A percentile compares a stretch with the other conserved stretches of the same genome.
These are phyloP conservation scores for Tor tambroides DNA, from an alignment of 2,113 vertebrate genomes.

Conservation along the genomic window DNA sequence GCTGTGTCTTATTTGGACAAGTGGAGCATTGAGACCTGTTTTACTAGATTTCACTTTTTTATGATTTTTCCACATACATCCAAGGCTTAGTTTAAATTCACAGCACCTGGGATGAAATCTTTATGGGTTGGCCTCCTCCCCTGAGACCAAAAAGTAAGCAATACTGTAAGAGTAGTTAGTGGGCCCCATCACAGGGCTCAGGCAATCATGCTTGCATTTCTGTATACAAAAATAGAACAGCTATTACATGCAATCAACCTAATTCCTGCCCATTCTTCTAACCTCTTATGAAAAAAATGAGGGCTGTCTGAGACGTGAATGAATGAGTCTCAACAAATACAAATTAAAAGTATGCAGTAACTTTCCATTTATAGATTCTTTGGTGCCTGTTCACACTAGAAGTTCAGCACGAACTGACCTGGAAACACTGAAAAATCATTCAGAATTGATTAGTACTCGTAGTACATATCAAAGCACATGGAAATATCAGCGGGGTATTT, in stretches of 20 bases:
- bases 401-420: conserved; percentile 49
- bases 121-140: not conserved
- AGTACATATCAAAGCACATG: conserved; percentile 3
- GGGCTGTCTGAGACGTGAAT: not conserved
- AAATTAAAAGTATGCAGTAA: not conserved
- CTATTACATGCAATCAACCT: conserved; percentile 17
- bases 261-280: not conserved
- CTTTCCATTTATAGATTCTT: conserved; percentile 20
- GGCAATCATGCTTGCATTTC: not conserved
- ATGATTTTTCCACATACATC: not conserved
- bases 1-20: not conserved
- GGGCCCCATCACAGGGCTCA: not conserved
- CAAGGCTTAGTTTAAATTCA: not conserved
- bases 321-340: not conserved
- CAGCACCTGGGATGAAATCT: not conserved
- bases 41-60: not conserved
- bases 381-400: not conserved
- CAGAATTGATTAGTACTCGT: conserved; percentile 29
- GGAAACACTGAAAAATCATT: conserved; percentile 55
- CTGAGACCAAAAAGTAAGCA: not conserved
- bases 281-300: not conserved
- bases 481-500: conserved; percentile 18
- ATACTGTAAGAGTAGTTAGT: not conserved
- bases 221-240: not conserved
- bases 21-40: not conserved